Percentiles rank a stretch among this genome's conserved stretches.
Evolutionary conservation across 2,888 invertebrate species (phyloP).

Genomic region (Bembecia ichneumoniformis): DNA sequence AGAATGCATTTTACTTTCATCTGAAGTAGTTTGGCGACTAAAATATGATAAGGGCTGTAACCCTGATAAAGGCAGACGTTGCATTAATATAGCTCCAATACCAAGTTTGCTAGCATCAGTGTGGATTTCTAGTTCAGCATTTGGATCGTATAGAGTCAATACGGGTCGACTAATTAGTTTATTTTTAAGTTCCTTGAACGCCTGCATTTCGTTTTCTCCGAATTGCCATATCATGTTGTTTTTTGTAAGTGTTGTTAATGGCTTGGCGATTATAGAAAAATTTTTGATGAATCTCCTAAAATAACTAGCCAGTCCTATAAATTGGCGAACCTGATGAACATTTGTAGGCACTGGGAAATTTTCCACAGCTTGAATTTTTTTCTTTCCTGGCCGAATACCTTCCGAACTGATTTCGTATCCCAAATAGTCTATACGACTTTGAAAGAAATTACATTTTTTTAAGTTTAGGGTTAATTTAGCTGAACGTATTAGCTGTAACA

Average conservation of each 20-base stretch:
- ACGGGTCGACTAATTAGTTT: too few species aligned
- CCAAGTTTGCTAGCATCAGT: neutral
- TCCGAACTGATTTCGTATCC: constrained; percentile 9
- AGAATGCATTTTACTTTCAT: constrained; percentile 9
- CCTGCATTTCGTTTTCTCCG: constrained; percentile 11
- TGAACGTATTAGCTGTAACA: neutral
- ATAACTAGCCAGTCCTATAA: constrained; percentile 10
- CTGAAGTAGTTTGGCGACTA: constrained; percentile 3
- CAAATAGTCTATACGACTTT: constrained; percentile 3
- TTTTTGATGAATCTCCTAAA: neutral
- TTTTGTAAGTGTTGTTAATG: constrained; percentile 5
- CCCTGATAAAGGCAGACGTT: neutral
- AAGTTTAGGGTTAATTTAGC: neutral
- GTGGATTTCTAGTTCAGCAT: neutral
- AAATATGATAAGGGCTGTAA: constrained; percentile 1
- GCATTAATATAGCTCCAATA: constrained; percentile 1
- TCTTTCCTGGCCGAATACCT: constrained; percentile 11
- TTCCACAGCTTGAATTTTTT: constrained; percentile 10
- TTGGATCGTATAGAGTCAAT: constrained; percentile 11
- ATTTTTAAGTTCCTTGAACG: constrained; percentile 14
- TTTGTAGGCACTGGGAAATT: constrained; percentile 10
- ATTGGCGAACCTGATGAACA: constrained; percentile 9
- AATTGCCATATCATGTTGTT: constrained; percentile 13
- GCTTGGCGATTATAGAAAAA: constrained; percentile 9
- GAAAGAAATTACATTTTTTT: constrained; percentile 9